Evolutionary conservation across 2,113 vertebrate species (phyloP), one percentile per base, ranked within the genome.

Genomic region (Leptosomus discolor): DNA sequence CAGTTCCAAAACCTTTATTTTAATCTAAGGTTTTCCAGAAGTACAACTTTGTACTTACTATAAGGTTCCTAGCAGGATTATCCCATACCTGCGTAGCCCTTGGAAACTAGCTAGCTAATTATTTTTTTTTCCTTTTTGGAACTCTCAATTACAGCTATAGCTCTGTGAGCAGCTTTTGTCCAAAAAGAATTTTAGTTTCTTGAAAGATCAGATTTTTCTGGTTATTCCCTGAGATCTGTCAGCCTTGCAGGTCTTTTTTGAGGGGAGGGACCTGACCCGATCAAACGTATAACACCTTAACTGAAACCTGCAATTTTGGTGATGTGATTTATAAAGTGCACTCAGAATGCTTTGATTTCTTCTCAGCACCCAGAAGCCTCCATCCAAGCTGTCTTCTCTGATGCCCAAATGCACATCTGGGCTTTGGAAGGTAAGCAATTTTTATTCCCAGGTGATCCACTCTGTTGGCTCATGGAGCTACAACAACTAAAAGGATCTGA

Each of bases 371-470:
- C 99, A n/a, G 99, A 99, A 93, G 98, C 99, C 15, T 99, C 99
- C 24, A 99, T 99, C 97, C 99, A 99, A 64, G 99, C 99, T 77
- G 98, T 99, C 32, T 99, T 99, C 95, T 98, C 99, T 79, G 99
- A 99, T 96, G 98, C 99, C 74, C 99, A 99, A 94, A 98, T 99
- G 97, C 99, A 99, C 94, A 99, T 99, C 96, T 99, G 99, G 99
- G 99, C 99, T 82, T 97, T 99, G 90, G 99, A 99, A 99, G 99
- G 99, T 99, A 97, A 97, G 98, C 18, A 73, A 6, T 80, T 46
- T 61, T 17, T 80, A 1, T 74, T 91, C 43, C 56, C 39, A 30
- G n/a, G 27, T 81, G 32, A 74, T 78, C 48, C 26, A 8, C 23
- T 85, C 46, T 17, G 3, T 61, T 87, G 23, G 6, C 24, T 83